Evolutionary conservation across 2,888 invertebrate species (phyloP).

Genomic region (Archips crataeganus): DNA sequence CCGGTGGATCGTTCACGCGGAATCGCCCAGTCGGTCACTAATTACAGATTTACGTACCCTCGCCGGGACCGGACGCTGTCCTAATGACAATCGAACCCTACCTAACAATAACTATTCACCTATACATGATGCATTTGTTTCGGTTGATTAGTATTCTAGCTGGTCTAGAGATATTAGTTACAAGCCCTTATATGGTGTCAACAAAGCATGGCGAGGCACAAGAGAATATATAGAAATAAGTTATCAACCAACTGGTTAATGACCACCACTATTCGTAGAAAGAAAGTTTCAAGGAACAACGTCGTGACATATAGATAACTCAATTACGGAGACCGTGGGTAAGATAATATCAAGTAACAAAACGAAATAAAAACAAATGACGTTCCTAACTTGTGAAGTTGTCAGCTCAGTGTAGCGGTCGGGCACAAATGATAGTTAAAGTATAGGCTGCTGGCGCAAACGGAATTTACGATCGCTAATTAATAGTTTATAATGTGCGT

Average conservation of each 20-base stretch:
- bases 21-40: conserved; percentile 55
- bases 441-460: conserved; percentile 7
- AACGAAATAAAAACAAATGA: conserved; percentile 25
- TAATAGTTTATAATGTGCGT: conserved; percentile 29
- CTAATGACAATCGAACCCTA: conserved; percentile 32
- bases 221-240: conserved; percentile 22
- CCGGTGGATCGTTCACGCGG: conserved; percentile 51
- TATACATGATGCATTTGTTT: conserved; percentile 23
- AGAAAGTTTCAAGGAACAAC: conserved; percentile 52
- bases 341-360: conserved; percentile 33
- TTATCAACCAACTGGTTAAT: conserved; percentile 32
- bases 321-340: conserved; percentile 50
- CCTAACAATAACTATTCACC: conserved; percentile 22
- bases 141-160: conserved; percentile 29
- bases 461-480: conserved; percentile 47
- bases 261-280: conserved; percentile 32
- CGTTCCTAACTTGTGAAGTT: conserved; percentile 5
- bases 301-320: conserved; percentile 56
- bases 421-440: conserved; percentile 12
- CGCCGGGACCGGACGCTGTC: conserved; percentile 25
- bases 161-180: conserved; percentile 13
- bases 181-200: conserved; percentile 16
- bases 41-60: conserved; percentile 53
- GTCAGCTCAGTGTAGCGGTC: conserved; percentile 9
- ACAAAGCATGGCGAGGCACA: conserved; percentile 9